These are phyloP conservation scores for Drosophila prostipennis DNA, from an alignment of 2,888 invertebrate species.

Conservation along the genomic window DNA sequence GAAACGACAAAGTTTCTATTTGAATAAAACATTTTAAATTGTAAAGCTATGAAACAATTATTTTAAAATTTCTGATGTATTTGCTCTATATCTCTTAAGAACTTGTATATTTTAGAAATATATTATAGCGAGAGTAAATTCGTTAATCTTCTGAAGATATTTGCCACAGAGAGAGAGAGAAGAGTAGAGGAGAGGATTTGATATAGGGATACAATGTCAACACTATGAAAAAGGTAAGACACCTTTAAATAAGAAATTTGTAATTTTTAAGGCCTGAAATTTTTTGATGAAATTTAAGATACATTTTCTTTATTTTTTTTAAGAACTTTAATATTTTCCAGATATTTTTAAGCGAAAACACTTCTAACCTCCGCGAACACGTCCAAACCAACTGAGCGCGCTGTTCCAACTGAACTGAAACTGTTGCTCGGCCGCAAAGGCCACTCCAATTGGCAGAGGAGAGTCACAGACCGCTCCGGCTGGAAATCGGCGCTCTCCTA, in stretches of 20 bases:
- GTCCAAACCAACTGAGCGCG: slow-evolving; percentile 67
- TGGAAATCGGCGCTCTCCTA: slow-evolving; percentile 20
- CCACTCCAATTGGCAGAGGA: slow-evolving; percentile 55
- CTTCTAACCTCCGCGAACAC: slow-evolving; percentile 61
- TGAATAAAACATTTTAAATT: too few species aligned
- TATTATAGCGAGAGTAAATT: neutral
- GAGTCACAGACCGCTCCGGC: neutral
- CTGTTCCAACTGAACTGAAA: slow-evolving; percentile 76
- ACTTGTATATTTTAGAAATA: neutral
- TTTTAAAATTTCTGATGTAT: neutral
- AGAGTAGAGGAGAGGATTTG: neutral
- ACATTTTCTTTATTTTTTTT: too few species aligned
- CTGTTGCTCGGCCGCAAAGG: slow-evolving; percentile 21
- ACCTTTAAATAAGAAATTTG: neutral
- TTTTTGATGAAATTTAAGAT: too few species aligned
- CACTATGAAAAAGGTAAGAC: neutral
- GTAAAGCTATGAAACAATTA: too few species aligned
- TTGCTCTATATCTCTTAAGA: neutral
- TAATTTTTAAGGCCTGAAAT: neutral
- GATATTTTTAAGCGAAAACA: neutral
- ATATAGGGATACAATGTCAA: neutral
- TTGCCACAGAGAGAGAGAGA: neutral
- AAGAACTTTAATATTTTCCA: neutral
- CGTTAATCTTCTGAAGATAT: neutral
- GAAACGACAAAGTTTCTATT: neutral